A percentile compares a stretch with the other conserved stretches of the same genome.
phyloP scores from a whole-genome alignment of 2,797 vertebrate genomes.

The Onychomys arenicola region DNA sequence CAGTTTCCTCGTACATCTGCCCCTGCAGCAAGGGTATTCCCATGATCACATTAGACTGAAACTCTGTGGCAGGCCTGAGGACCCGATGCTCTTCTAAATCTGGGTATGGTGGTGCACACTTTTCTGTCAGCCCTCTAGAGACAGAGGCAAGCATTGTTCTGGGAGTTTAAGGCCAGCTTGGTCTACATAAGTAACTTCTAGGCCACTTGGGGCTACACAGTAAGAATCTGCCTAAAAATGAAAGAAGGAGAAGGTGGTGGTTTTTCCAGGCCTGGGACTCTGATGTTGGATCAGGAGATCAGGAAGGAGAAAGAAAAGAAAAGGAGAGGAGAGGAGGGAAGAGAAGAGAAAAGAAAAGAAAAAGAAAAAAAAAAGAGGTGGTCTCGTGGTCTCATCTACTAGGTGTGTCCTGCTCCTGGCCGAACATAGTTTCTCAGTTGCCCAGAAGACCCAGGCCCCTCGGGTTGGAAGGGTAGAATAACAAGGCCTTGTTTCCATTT shows the following conservation, averaged over 20 bases:
- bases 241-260: neutral
- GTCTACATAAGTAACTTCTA: neutral
- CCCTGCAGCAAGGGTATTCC: neutral
- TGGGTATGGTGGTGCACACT: neutral
- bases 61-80: neutral
- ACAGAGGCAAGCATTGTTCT: neutral
- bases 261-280: neutral
- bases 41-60: neutral
- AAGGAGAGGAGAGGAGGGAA: no score
- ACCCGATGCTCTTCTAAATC: neutral
- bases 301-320: no score
- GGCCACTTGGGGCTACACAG: neutral
- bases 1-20: slow-evolving; percentile 20
- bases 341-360: no score
- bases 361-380: neutral
- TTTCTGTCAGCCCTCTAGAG: neutral
- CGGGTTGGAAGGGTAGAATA: slow-evolving; percentile 61
- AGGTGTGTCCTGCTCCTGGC: neutral
- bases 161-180: neutral
- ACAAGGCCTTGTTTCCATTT: slow-evolving; percentile 70
- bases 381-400: neutral
- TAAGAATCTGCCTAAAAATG: neutral
- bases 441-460: slow-evolving; percentile 37
- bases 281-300: neutral
- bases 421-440: neutral